Base-by-base conservation (phyloP, 1,140 invertebrate genomes). In the Bombus sylvicola region DNA sequence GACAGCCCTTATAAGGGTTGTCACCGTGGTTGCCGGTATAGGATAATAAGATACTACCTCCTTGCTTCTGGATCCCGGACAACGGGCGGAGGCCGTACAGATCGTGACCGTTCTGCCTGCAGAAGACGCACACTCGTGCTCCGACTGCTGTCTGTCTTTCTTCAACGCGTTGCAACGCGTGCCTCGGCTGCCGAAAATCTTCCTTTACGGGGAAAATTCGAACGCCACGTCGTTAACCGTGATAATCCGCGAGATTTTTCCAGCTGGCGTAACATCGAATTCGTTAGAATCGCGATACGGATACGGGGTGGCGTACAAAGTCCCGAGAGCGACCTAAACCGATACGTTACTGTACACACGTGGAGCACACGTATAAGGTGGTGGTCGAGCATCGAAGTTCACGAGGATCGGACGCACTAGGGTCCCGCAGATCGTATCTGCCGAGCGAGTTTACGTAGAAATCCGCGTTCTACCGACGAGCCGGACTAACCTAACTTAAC, bases 361-460 rank as follows among this genome's bases (percentile, higher is more conserved):
- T 69, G 47, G 37, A 37, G 37, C 79, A 57, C 62, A 88, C 81
- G 68, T 89, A 89, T 81, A 87, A 78, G 75, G 75, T 72, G 81
- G 83, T 82, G 85, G 66, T 77, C 87, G 74, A 91, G 89, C 85
- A 89, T 91, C 89, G 87, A 91, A 89, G 90, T 91, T 89, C 90
- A 91, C 79, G 90, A 88, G 93, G 89, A 93, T 91, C 87, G 92
- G 89, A 92, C 92, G 92, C 91, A 92, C 81, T 82, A 72, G 83
- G 74, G 86, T 69, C 81, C 81, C 79, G 83, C 86, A 93, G 93
- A 94, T 94, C 88, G 91, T 94, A 94, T 94, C 93, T 90, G 77
- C 39, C 89, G 92, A 93, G 92, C 93, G 94, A 93, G 93, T 94
- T 94, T 94, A 94, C 93, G 94, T 94, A 94, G 93, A 94, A 94